A percentile compares a stretch with the other conserved stretches of the same genome.
These are phyloP conservation scores for Drosophila yooni DNA, from an alignment of 2,888 invertebrate genomes.

Conservation along the genomic window DNA sequence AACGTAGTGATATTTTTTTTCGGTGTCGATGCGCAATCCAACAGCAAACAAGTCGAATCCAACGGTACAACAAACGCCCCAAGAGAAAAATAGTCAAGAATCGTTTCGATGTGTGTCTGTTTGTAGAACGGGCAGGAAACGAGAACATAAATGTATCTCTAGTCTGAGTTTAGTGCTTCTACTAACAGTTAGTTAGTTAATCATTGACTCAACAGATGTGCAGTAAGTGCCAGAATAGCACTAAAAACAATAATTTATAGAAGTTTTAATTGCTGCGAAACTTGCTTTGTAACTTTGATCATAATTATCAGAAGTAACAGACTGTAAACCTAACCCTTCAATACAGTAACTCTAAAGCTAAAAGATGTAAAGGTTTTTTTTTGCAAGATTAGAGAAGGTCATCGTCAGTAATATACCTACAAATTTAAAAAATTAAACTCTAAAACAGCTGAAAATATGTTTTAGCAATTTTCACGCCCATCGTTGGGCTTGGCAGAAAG, in stretches of 20 bases:
- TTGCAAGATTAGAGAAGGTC: neutral
- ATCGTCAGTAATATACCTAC: neutral
- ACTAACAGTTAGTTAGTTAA: slow-evolving; percentile 1
- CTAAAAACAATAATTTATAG: neutral
- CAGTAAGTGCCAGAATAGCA: neutral
- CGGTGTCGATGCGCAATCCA: slow-evolving; percentile 50
- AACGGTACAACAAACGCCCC: slow-evolving; percentile 60
- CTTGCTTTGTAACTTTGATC: neutral
- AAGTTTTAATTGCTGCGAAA: slow-evolving; percentile 2
- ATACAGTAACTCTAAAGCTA: neutral
- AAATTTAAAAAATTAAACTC: neutral
- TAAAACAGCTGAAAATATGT: neutral
- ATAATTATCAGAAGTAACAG: neutral
- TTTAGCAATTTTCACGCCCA: neutral
- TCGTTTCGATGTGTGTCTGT: slow-evolving; percentile 4
- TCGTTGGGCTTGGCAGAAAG: neutral
- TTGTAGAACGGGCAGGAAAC: slow-evolving; percentile 10
- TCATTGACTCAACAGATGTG: slow-evolving; percentile 3
- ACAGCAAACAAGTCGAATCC: slow-evolving; percentile 28
- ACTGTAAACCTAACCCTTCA: neutral
- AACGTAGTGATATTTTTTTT: slow-evolving; percentile 27
- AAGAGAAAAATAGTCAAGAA: slow-evolving; percentile 57
- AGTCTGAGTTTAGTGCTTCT: neutral
- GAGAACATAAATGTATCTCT: slow-evolving; percentile 1
- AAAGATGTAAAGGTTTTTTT: neutral